These are phyloP conservation scores for Timema cristinae DNA, from an alignment of 2,888 invertebrate species.

Conservation along the genomic window DNA sequence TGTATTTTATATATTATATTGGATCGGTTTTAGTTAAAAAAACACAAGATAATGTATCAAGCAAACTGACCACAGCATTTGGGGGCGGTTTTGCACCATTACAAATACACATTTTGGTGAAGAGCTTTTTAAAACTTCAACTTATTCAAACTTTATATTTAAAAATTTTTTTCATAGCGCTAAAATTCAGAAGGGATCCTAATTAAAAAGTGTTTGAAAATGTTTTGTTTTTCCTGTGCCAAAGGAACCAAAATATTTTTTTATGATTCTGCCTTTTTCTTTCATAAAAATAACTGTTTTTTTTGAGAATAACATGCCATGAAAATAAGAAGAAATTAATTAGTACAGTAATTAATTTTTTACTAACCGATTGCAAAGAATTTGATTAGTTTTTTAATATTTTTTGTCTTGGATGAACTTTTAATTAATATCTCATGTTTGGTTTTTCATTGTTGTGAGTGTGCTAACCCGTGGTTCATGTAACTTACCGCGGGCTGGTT, in stretches of 20 bases:
- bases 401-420: too few relatives aligned
- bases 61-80: too few relatives aligned
- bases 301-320: constrained; percentile 71
- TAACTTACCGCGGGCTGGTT: constrained; percentile 62
- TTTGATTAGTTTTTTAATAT: constrained; percentile 10
- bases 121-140: too few relatives aligned
- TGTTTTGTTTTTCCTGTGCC: constrained; percentile 75
- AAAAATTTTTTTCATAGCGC: too few relatives aligned
- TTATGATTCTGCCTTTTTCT: constrained; percentile 71
- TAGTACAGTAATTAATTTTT: constrained; percentile 17
- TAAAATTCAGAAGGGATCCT: too few relatives aligned
- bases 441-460: background rate
- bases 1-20: too few relatives aligned
- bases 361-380: background rate
- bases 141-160: too few relatives aligned
- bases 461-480: background rate
- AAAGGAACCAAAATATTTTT: constrained; percentile 70
- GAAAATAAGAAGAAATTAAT: constrained; percentile 29
- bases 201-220: too few relatives aligned
- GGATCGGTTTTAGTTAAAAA: too few relatives aligned
- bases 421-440: constrained; percentile 9
- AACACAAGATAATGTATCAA: too few relatives aligned
- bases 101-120: too few relatives aligned
- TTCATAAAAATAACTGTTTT: constrained; percentile 75
- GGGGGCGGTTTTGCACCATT: too few relatives aligned